Percentiles rank a stretch among this genome's conserved stretches.
Conservation (phyloP, 2,113 vertebrate genomes). For the Craseonycteris thonglongyai region DNA sequence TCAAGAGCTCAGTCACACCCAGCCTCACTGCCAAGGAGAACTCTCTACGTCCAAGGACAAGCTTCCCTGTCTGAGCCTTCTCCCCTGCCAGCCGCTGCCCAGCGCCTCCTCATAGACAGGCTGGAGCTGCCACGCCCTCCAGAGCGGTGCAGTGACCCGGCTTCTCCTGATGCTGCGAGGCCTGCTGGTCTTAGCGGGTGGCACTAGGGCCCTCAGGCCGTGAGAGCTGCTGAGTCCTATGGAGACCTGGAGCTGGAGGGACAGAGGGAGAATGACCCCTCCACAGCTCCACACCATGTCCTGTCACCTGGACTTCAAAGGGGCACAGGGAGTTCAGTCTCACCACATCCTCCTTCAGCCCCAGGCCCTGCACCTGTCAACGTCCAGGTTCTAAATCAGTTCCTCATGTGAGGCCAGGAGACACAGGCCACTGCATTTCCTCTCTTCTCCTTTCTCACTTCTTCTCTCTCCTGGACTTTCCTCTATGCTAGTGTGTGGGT, state of each 20-base stretch:
- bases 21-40: not conserved
- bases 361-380: not conserved
- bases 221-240: not conserved
- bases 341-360: not conserved
- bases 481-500: accelerated
- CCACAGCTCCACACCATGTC: not conserved
- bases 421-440: not conserved
- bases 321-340: not conserved
- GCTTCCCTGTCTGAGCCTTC: not conserved
- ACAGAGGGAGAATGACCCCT: not conserved
- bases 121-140: accelerated
- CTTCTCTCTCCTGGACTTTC: not conserved
- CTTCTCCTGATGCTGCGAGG: not conserved
- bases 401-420: not conserved
- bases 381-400: not conserved
- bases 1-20: not conserved
- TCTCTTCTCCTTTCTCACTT: not conserved
- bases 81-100: not conserved
- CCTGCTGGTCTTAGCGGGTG: not conserved
- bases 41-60: not conserved
- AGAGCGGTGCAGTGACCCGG: not conserved
- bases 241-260: not conserved
- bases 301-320: not conserved
- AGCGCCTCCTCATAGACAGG: not conserved
- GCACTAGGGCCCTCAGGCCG: not conserved